Conservation (phyloP, 2,888 invertebrate genomes). For the Cryptocheilus praepositus region DNA sequence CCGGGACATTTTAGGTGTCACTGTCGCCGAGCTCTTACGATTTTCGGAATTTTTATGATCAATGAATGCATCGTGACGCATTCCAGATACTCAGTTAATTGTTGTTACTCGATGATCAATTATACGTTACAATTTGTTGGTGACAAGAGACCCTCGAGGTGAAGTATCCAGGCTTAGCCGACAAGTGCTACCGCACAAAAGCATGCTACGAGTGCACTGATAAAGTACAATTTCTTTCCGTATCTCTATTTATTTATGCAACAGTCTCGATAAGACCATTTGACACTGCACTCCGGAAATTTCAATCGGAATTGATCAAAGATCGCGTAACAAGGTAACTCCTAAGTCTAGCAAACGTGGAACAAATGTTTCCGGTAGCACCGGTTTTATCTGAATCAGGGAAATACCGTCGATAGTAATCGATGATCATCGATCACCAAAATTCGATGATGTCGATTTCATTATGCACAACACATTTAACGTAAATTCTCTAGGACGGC, state of each 20-base stretch:
- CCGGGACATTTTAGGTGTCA: not conserved
- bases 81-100: constrained; percentile 40
- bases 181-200: constrained; percentile 60
- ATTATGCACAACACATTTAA: constrained; percentile 18
- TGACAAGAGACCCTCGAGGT: constrained; percentile 64
- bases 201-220: constrained; percentile 53
- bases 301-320: not conserved
- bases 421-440: not conserved
- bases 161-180: constrained; percentile 61
- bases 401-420: too few relatives aligned
- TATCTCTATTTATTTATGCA: constrained; percentile 45
- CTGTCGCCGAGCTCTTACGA: not conserved
- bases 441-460: not conserved
- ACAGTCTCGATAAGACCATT: constrained; percentile 26
- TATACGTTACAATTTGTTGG: constrained; percentile 57
- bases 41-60: not conserved
- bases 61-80: not conserved
- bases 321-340: too few relatives aligned
- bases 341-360: too few relatives aligned
- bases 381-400: not conserved
- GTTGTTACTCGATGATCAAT: constrained; percentile 47
- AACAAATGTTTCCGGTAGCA: not conserved
- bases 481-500: constrained; percentile 44
- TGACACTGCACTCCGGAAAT: not conserved
- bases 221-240: constrained; percentile 51